phyloP scores from a whole-genome alignment of 1,140 invertebrate species.

The Pseudomyrmex cubaensis region DNA sequence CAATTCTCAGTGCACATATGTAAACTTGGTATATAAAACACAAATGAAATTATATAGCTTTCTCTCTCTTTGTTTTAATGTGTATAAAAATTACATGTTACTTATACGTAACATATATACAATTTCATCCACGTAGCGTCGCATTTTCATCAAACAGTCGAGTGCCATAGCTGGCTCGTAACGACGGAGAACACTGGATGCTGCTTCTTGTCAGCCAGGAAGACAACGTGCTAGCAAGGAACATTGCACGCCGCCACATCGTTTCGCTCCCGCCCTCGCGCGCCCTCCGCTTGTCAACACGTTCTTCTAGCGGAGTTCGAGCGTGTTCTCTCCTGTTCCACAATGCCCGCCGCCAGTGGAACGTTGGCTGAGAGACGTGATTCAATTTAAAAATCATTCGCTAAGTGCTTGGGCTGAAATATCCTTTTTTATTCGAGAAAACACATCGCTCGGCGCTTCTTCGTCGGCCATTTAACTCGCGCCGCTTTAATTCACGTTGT shows the following conservation, averaged over 20 bases:
- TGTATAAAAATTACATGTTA: background rate
- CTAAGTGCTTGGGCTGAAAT: constrained; percentile 76
- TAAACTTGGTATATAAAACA: too few relatives aligned
- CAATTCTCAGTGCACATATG: too few relatives aligned
- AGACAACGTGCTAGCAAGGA: constrained; percentile 55
- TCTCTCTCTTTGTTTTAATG: background rate
- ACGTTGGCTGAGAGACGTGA: constrained; percentile 63
- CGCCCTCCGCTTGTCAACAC: constrained; percentile 70
- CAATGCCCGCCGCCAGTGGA: constrained; percentile 53
- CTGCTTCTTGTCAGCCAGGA: constrained; percentile 57
- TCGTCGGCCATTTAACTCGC: constrained; percentile 63
- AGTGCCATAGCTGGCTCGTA: constrained; percentile 47
- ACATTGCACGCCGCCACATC: constrained; percentile 29
- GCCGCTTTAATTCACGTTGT: constrained; percentile 68
- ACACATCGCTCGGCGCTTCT: constrained; percentile 58
- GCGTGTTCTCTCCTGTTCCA: constrained; percentile 20
- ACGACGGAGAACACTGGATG: constrained; percentile 40
- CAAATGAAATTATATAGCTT: background rate
- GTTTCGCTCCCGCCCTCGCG: constrained; percentile 22
- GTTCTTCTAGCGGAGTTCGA: constrained; percentile 60
- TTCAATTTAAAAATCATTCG: constrained; percentile 82
- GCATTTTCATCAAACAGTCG: constrained; percentile 60
- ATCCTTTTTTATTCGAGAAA: constrained; percentile 64
- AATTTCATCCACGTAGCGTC: constrained; percentile 23
- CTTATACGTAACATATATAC: constrained; percentile 13